These are phyloP conservation scores for Illadopsis cleaveri DNA, from an alignment of 2,113 vertebrate genomes.

Conservation along the genomic window DNA sequence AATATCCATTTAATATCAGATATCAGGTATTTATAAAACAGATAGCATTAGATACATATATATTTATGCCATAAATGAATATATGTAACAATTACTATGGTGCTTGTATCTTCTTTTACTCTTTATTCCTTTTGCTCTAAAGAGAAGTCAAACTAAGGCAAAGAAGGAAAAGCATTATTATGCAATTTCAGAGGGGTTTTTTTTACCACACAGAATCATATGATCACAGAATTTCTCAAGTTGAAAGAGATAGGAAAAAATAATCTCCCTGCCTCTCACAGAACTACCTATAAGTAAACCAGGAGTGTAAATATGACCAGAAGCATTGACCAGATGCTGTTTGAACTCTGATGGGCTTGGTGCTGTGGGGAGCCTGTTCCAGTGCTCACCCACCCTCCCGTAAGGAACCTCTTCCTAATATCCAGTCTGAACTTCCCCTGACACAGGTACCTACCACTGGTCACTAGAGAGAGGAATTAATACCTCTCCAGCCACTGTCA, in stretches of 20 bases:
- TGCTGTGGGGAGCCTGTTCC: not conserved
- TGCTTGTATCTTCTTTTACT: not conserved
- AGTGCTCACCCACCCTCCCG: fast-evolving
- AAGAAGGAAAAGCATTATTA: not conserved
- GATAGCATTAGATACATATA: not conserved
- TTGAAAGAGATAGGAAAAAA: not conserved
- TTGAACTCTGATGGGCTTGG: not conserved
- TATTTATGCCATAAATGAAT: not conserved
- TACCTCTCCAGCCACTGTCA: not conserved
- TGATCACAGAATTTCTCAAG: not conserved
- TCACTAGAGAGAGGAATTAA: not conserved
- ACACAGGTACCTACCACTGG: fast-evolving
- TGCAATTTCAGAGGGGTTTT: not conserved
- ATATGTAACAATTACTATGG: not conserved
- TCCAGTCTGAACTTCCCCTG: not conserved
- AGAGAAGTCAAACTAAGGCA: not conserved
- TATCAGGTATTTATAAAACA: not conserved
- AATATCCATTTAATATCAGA: not conserved
- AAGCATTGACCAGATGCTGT: not conserved
- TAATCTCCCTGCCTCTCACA: not conserved
- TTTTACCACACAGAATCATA: not conserved
- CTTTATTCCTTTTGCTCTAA: not conserved
- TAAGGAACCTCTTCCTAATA: not conserved
- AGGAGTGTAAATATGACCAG: too few species aligned
- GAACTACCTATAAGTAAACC: not conserved